These are phyloP conservation scores for Halcyon senegalensis DNA, from an alignment of 2,113 vertebrate species.

Conservation along the genomic window DNA sequence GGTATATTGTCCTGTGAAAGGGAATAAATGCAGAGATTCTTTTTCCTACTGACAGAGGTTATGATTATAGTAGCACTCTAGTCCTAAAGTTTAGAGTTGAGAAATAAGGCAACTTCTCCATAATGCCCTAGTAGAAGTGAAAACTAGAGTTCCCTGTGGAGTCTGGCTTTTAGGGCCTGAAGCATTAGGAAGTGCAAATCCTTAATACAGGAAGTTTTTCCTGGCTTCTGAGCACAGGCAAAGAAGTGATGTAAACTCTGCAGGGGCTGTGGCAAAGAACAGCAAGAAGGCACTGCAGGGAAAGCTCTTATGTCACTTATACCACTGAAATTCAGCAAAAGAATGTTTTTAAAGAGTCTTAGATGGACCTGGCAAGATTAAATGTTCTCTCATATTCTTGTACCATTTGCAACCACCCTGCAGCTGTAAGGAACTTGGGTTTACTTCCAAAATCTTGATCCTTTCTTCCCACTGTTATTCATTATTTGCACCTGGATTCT, in stretches of 20 bases:
- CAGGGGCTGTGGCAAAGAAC: not conserved
- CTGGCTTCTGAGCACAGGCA: not conserved
- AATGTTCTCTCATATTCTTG: not conserved
- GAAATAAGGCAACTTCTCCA: not conserved
- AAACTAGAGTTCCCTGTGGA: not conserved
- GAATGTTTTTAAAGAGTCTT: not conserved
- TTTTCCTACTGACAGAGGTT: not conserved
- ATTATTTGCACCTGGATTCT: not conserved
- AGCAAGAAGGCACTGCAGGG: not conserved
- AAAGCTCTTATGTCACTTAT: not conserved
- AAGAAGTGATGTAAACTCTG: not conserved
- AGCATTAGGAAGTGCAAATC: not conserved
- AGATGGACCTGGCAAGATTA: not conserved
- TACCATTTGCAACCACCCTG: not conserved
- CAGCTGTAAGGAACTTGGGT: not conserved
- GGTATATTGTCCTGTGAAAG: not conserved
- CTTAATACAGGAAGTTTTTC: not conserved
- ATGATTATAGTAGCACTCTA: not conserved
- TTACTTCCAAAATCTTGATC: not conserved
- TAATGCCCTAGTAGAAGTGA: not conserved
- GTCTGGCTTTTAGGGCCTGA: not conserved
- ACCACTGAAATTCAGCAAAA: not conserved
- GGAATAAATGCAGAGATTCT: not conserved
- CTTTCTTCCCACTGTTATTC: not conserved
- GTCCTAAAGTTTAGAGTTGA: not conserved